phyloP scores from a whole-genome alignment of 2,888 invertebrate species.

The Empis livida region DNA sequence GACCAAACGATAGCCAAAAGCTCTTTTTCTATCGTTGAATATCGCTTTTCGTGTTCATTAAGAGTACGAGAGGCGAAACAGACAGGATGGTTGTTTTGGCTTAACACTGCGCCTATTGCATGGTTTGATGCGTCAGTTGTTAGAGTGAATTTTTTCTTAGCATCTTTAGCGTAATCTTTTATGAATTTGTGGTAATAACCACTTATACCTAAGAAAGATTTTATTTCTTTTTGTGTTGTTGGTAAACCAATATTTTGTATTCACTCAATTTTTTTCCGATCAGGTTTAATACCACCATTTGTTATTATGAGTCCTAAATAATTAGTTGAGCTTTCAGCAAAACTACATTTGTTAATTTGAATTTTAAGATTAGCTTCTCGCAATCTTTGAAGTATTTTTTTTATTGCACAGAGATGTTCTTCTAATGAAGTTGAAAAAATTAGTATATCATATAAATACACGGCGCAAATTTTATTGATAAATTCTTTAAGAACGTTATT shows the following conservation, averaged over 20 bases:
- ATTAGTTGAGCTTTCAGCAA: constrained; percentile 6
- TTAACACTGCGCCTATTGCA: constrained; percentile 4
- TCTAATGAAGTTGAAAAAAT: constrained; percentile 8
- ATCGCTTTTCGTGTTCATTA: constrained; percentile 4
- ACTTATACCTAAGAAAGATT: constrained; percentile 10
- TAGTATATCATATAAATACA: constrained; percentile 12
- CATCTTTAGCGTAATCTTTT: constrained; percentile 1
- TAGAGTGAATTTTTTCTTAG: not conserved
- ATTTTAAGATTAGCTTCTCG: constrained; percentile 7
- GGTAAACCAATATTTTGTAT: constrained; percentile 5
- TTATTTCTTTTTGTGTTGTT: constrained; percentile 10
- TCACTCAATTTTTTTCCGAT: constrained; percentile 6
- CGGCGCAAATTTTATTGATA: constrained; percentile 8
- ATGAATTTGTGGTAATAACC: constrained; percentile 7
- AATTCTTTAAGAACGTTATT: constrained; percentile 10
- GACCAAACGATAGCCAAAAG: constrained; percentile 6
- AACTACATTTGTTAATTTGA: constrained; percentile 10
- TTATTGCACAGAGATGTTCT: constrained; percentile 7
- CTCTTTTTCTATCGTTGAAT: constrained; percentile 7
- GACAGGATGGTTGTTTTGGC: constrained; percentile 2
- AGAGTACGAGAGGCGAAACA: constrained; percentile 6
- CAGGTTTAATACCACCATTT: constrained; percentile 8
- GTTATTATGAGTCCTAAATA: constrained; percentile 10
- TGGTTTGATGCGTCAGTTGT: constrained; percentile 3
- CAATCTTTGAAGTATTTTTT: constrained; percentile 8